Evolutionary conservation across 2,797 vertebrate genomes (phyloP).

Genomic region (Dipus sagitta): DNA sequence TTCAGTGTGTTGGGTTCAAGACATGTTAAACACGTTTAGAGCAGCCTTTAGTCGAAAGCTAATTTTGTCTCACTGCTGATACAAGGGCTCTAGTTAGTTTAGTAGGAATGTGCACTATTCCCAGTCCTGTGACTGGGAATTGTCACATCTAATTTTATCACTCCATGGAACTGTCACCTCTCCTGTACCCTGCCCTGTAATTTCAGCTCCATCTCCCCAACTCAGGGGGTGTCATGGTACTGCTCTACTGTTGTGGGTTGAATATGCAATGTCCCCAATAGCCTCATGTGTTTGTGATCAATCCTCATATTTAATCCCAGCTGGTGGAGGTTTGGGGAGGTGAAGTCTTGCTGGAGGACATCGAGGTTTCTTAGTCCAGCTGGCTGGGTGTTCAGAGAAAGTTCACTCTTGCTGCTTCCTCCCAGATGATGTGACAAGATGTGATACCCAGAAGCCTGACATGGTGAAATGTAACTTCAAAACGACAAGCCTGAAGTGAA

Average conservation of each 20-base stretch:
- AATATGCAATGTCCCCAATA: too few relatives aligned
- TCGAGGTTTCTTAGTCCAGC: too few relatives aligned
- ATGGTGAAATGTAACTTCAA: too few relatives aligned
- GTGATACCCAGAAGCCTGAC: too few relatives aligned
- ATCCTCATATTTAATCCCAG: too few relatives aligned
- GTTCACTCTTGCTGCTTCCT: too few relatives aligned
- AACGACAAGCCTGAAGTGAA: too few relatives aligned
- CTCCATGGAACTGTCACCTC: not conserved
- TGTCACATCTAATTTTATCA: not conserved
- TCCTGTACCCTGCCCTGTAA: not conserved
- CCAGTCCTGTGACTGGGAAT: not conserved
- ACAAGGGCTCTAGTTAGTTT: not conserved
- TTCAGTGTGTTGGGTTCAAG: not conserved
- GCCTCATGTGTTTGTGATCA: too few relatives aligned
- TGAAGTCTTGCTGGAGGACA: too few relatives aligned
- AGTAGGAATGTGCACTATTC: not conserved
- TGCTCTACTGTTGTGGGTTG: not conserved
- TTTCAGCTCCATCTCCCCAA: not conserved
- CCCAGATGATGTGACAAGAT: too few relatives aligned
- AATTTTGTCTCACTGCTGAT: not conserved
- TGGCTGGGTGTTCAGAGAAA: too few relatives aligned
- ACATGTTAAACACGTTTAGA: not conserved
- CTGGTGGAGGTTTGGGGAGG: too few relatives aligned
- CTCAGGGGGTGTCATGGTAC: not conserved
- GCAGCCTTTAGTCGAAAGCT: not conserved